Conservation (phyloP, 2,888 invertebrate genomes). For the Nematopogon swammerdamellus region DNA sequence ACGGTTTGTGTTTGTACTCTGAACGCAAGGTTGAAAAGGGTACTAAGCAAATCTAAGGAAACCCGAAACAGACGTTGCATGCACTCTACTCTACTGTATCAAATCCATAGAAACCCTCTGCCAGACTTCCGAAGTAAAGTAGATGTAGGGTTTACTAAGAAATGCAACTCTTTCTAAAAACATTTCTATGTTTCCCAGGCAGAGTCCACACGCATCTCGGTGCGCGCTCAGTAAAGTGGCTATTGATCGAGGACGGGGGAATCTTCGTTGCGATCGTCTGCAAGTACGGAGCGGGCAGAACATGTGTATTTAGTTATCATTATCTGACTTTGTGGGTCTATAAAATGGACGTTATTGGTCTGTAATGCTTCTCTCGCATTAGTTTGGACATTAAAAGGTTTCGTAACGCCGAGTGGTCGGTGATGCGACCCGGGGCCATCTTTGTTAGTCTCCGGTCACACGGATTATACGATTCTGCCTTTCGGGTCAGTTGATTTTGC, state of each 20-base stretch:
- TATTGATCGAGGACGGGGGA: background rate
- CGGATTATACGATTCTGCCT: background rate
- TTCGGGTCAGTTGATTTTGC: background rate
- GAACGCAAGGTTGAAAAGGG: too few species aligned
- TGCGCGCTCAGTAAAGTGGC: background rate
- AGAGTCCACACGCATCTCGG: too few species aligned
- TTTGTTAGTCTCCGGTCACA: background rate
- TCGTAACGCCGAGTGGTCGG: background rate
- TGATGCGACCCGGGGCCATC: background rate
- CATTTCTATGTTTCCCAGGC: too few species aligned
- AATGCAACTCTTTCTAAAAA: too few species aligned
- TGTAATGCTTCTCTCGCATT: background rate
- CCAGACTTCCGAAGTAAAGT: too few species aligned
- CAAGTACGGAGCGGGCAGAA: background rate
- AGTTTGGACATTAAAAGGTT: background rate
- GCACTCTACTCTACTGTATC: too few species aligned
- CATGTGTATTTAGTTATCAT: background rate
- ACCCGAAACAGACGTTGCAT: too few species aligned
- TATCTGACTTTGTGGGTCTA: background rate
- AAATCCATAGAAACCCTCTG: too few species aligned
- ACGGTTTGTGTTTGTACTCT: too few species aligned
- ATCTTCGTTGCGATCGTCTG: background rate
- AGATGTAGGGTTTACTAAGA: too few species aligned
- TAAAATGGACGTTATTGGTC: background rate
- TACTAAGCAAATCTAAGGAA: too few species aligned